Evolutionary conservation across 1,140 invertebrate species (phyloP), one percentile per base, ranked within the genome.

Genomic region (Drosophila neocordata): DNA sequence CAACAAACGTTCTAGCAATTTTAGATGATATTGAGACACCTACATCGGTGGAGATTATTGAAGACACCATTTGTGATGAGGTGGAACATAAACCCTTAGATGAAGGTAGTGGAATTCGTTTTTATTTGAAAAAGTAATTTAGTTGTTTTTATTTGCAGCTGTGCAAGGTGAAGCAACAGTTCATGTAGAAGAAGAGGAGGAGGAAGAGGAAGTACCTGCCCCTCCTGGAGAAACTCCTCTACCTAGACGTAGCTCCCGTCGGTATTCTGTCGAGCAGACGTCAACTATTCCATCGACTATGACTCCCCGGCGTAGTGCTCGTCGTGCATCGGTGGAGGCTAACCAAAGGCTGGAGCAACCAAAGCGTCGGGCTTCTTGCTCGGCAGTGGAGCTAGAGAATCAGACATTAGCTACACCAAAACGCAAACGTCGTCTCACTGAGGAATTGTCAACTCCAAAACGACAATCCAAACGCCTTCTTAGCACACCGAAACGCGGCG

Each of bases 231-330:
- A 66, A 18, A 66, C 62, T 0, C 68, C 80, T 1, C 27, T 31
- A 11, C 52, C 70, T 13, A 65, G 61, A 8, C 65, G 64, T 4
- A 77, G 65, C 9, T 55, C 20, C 7, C 66, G 73, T n/a, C 69
- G 69, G 2, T 24, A 73, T 6, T 80, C 79, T 24, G 58, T 35
- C 20, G 71, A 76, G 1, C 72, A 76, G 31, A 73, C 37, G 1
- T 12, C 34, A 31, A 31, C 27, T 6, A 31, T 6, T 31, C 6
- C 27, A 6, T 31, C 5, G 15, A 31, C 48, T n/a, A 20, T 62
- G 12, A 88, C 88, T 1, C 82, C 78, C 2, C 58, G 78, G 5
- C 76, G 80, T 0, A 90, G 83, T 35, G 8, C 31, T 0, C 63
- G 88, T 0, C 68, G 76, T 15, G 68, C 68, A 2, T 90, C 88